Conservation (phyloP, 1,140 invertebrate species). For the Heliconius eleuchia region DNA sequence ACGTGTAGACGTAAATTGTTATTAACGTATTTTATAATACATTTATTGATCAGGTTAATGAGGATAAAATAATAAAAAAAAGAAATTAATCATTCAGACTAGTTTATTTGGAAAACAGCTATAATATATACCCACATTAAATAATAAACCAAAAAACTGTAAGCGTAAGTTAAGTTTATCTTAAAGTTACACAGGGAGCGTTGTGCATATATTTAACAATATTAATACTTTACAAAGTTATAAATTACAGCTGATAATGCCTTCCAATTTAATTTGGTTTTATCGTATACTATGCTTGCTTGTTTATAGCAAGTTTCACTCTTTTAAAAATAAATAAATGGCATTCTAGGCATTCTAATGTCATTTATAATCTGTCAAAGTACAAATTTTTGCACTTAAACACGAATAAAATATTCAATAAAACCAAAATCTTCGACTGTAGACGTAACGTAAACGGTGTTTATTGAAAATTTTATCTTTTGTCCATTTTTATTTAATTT, state of each 20-base stretch:
- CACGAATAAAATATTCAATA: background rate
- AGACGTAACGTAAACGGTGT: background rate
- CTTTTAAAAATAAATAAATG: background rate
- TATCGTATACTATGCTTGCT: background rate
- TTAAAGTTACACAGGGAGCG: constrained; percentile 44
- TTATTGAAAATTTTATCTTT: too few species aligned
- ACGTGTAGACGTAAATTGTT: too few species aligned
- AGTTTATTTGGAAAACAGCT: constrained; percentile 58
- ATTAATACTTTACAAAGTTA: constrained; percentile 18
- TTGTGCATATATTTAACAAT: constrained; percentile 47
- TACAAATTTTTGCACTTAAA: background rate
- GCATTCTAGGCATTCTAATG: background rate
- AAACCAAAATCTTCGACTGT: background rate
- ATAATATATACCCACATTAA: constrained; percentile 42
- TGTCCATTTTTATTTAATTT: too few species aligned
- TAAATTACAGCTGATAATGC: background rate
- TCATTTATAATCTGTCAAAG: background rate
- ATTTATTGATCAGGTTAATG: background rate
- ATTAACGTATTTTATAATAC: background rate
- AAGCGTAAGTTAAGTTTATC: constrained; percentile 47
- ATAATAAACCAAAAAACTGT: constrained; percentile 45
- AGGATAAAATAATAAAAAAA: background rate
- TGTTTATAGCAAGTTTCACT: background rate
- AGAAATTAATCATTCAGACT: constrained; percentile 46
- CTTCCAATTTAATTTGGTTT: background rate